phyloP scores from a whole-genome alignment of 2,888 invertebrate genomes.

The Ochropleura leucogaster region DNA sequence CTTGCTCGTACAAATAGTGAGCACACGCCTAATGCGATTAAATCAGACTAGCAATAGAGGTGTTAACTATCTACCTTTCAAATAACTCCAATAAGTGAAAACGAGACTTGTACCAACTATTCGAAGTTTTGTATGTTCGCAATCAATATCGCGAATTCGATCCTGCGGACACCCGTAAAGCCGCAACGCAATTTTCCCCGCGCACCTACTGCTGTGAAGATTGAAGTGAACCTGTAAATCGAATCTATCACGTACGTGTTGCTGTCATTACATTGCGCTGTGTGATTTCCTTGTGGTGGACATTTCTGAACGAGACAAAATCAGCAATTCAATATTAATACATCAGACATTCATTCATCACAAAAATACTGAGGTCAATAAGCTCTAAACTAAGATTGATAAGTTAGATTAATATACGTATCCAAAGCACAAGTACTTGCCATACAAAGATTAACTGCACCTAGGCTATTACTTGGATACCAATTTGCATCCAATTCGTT shows the following conservation, averaged over 20 bases:
- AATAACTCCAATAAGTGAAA: conserved; percentile 72
- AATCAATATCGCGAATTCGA: conserved; percentile 67
- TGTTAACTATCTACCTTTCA: conserved; percentile 67
- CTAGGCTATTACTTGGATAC: conserved; percentile 75
- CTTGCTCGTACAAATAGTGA: conserved; percentile 63
- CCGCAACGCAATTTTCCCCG: conserved; percentile 86
- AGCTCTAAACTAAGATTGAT: conserved; percentile 45
- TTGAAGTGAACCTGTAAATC: conserved; percentile 88
- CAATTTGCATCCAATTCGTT: conserved; percentile 71
- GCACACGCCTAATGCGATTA: conserved; percentile 67
- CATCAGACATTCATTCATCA: conserved; percentile 23
- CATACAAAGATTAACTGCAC: conserved; percentile 67
- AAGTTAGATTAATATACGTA: conserved; percentile 49
- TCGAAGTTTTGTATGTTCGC: conserved; percentile 44
- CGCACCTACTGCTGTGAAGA: conserved; percentile 80
- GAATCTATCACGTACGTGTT: conserved; percentile 86
- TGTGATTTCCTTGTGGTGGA: conserved; percentile 84
- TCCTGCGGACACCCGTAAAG: conserved; percentile 81
- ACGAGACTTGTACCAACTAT: conserved; percentile 66
- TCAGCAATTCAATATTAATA: conserved; percentile 26
- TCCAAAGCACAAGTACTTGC: conserved; percentile 53
- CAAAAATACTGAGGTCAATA: conserved; percentile 24
- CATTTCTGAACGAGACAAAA: conserved; percentile 68
- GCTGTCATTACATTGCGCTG: conserved; percentile 82
- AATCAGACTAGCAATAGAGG: conserved; percentile 65